These are phyloP conservation scores for Kryptolebias ocellatus DNA, from an alignment of 2,797 vertebrate species.

Conservation along the genomic window DNA sequence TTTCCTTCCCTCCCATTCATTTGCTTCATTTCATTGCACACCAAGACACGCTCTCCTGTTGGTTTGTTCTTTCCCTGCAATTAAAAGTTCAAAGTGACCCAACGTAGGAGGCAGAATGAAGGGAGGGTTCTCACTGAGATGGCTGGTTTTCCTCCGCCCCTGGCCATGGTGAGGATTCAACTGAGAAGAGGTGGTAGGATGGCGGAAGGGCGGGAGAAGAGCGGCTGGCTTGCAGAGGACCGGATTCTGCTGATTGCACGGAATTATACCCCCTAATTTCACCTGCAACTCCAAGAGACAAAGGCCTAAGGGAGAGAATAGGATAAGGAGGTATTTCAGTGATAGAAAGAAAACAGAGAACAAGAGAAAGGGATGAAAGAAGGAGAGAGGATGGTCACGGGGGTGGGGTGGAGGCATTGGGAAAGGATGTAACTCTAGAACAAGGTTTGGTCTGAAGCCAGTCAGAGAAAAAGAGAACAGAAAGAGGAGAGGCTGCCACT, in stretches of 20 bases:
- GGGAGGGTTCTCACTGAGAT: slow-evolving; percentile 52
- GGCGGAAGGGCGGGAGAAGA: slow-evolving; percentile 32
- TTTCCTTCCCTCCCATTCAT: slow-evolving; percentile 27
- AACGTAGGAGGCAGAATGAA: slow-evolving; percentile 34
- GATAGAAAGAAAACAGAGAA: slow-evolving; percentile 59
- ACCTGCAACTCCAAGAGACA: slow-evolving; percentile 75
- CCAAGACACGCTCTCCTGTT: slow-evolving; percentile 40
- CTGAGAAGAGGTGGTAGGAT: slow-evolving; percentile 28
- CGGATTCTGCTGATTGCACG: slow-evolving; percentile 76
- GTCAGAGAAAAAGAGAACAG: slow-evolving; percentile 59
- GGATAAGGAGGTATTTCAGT: slow-evolving; percentile 68
- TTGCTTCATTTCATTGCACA: slow-evolving; percentile 36
- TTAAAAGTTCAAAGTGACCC: slow-evolving; percentile 72
- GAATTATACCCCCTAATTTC: slow-evolving; percentile 77
- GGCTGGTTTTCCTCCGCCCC: slow-evolving; percentile 64
- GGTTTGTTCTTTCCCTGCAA: slow-evolving; percentile 50
- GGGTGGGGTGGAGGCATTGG: slow-evolving; percentile 20
- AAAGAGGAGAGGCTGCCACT: slow-evolving; percentile 52
- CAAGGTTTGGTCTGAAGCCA: slow-evolving; percentile 63
- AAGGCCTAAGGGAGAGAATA: slow-evolving; percentile 65
- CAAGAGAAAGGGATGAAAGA: slow-evolving; percentile 29
- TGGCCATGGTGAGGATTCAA: slow-evolving; percentile 52
- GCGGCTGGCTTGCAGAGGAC: slow-evolving; percentile 36
- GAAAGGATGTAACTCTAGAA: slow-evolving; percentile 63
- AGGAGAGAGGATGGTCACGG: slow-evolving; percentile 19